Evolutionary conservation across 2,113 vertebrate species (phyloP), one percentile per base, ranked within the genome.

Genomic region (Amphiprion ocellaris): DNA sequence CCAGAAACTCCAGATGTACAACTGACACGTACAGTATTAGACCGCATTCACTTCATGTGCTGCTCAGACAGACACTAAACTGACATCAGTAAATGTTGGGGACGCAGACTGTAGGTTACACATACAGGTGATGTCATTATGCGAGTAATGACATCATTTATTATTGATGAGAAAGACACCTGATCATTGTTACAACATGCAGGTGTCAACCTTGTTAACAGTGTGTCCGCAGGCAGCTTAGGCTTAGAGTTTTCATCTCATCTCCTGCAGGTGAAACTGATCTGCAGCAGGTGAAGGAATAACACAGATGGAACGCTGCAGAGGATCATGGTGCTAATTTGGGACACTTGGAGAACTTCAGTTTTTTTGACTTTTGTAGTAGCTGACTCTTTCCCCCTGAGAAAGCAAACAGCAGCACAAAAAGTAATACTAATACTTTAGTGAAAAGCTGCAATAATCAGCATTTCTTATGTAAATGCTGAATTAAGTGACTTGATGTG

Each of bases 161-260:
- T 78, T 37, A 75, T 52, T 69, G 33, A 86, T 61, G 62, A 23
- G 37, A 53, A 10, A 4, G 53, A 26, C 10, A 46, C 41, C 30
- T 26, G 66, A 78, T 81, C 79, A 30, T 19, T 1, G 49, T 82
- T 82, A 30, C 81, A 73, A 7, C 58, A 62, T 59, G n/a, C 56
- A 30, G 58, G 53, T 33, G 53, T 44, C 55, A 33, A 52, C 54
- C 33, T 37, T 30, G 30, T 30, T 30, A 30, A 30, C 30, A 30
- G 41, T 33, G 1, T 39, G 82, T 58, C 41, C 56, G 12, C 37
- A 64, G 33, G n/a, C 46, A 30, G 30, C 30, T 30, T 4, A 5
- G 30, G 26, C 2, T 26, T 26, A 26, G 26, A 26, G 26, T 26
- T 26, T 26, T 30, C 30, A 30, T 30, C 30, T 17, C 47, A 3